Evolutionary conservation across 2,113 vertebrate species (phyloP), one percentile per base, ranked within the genome.

Genomic region (Ceratotherium simum): DNA sequence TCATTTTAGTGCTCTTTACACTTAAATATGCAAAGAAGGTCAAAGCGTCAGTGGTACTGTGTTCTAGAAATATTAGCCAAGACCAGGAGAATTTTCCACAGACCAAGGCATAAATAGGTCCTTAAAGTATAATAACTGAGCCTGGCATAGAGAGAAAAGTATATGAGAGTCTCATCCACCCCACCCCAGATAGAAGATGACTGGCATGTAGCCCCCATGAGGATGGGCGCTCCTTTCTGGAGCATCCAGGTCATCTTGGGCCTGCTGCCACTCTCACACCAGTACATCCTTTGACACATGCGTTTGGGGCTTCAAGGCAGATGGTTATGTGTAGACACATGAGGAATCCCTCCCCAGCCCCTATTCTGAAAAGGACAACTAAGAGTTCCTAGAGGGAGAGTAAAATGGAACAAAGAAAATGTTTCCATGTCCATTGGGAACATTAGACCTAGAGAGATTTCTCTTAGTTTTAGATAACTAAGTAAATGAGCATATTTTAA

Each of bases 391-490:
- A 27, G 4, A 60, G n/a, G 16, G 88, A n/a, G 62, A 97, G 42
- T 11, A 90, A 84, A 82, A 86, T 69, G 51, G 69, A 96, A 58
- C 27, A 29, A 20, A 62, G 69, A 54, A 72, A 90, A 42, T 27
- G n/a, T 21, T 16, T 6, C 64, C 60, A 3, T 69, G 72, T 72
- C 82, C 51, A 16, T 73, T 62, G 81, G 65, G 96, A 54, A 79
- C 23, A 70, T 54, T 3, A 51, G 18, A 18, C 65, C 36, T 73
- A 12, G 33, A 79, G 54, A 36, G 42, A 60, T 33, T 70, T 67
- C 17, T 27, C 72, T 51, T 69, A 36, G 81, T 62, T 92, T 60
- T 81, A 94, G 48, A 58, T 89, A 81, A 90, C 17, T 48, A 81
- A 76, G 36, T 20, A 89, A 56, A 65, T 29, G 42, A 79, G 21